Percentiles rank a stretch among this genome's conserved stretches.
phyloP scores from a whole-genome alignment of 2,888 invertebrate genomes.

The Tricholauxania praeusta region DNA sequence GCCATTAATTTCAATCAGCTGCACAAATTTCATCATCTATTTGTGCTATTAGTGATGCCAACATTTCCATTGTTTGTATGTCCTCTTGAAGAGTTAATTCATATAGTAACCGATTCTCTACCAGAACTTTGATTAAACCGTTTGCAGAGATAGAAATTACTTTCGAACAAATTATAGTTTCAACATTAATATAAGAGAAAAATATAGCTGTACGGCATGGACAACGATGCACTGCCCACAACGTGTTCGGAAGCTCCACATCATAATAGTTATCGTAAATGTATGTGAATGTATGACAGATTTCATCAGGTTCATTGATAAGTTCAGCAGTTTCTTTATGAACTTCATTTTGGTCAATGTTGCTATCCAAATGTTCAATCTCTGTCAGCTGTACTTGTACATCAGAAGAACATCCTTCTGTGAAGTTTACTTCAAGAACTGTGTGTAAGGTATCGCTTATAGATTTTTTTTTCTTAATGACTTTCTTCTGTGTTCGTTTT shows the following conservation, averaged over 20 bases:
- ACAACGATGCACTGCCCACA: conserved; percentile 57
- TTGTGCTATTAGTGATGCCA: conserved; percentile 43
- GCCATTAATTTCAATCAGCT: not conserved
- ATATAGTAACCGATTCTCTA: conserved; percentile 41
- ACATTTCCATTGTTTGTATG: conserved; percentile 36
- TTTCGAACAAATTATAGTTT: conserved; percentile 46
- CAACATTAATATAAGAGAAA: conserved; percentile 50
- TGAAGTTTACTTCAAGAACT: not conserved
- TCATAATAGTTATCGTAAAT: conserved; percentile 53
- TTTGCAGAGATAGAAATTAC: conserved; percentile 44
- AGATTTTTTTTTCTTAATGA: not conserved
- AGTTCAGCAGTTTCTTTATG: conserved; percentile 5
- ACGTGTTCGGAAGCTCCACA: conserved; percentile 50
- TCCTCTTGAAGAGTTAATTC: conserved; percentile 39
- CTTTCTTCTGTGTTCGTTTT: not conserved
- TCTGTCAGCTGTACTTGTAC: not conserved
- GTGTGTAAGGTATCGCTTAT: too few relatives aligned
- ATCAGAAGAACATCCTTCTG: not conserved
- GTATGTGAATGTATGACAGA: not conserved
- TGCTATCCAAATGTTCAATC: conserved; percentile 1
- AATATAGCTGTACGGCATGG: conserved; percentile 49
- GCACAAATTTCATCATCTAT: conserved; percentile 40
- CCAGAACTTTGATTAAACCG: conserved; percentile 44
- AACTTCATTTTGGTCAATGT: conserved; percentile 8
- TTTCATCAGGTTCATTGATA: conserved; percentile 14